phyloP scores from a whole-genome alignment of 1,140 invertebrate species.

The Platyura marginata region DNA sequence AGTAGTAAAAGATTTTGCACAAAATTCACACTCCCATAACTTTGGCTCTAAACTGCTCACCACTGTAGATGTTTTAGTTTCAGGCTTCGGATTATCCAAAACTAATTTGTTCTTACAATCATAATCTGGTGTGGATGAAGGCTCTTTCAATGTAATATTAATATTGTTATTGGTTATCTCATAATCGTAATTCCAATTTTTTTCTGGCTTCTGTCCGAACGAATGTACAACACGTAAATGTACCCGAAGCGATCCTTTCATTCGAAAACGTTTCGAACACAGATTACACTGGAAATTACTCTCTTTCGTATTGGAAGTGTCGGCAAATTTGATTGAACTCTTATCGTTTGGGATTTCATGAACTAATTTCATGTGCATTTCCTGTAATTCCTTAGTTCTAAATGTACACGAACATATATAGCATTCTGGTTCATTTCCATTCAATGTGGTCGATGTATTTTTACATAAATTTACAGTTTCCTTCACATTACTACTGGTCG shows the following conservation, averaged over 20 bases:
- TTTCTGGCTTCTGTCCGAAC: constrained; percentile 4
- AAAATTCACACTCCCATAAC: constrained; percentile 71
- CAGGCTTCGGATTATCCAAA: too few relatives aligned
- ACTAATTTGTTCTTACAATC: too few relatives aligned
- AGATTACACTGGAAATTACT: constrained; percentile 50
- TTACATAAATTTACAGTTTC: neutral
- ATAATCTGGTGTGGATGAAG: too few relatives aligned
- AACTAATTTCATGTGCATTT: constrained; percentile 53
- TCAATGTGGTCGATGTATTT: neutral
- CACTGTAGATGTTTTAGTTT: too few relatives aligned
- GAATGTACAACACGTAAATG: constrained; percentile 58
- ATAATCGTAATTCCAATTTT: too few relatives aligned
- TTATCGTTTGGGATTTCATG: constrained; percentile 30
- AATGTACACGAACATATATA: constrained; percentile 54
- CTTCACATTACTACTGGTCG: neutral
- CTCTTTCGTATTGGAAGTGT: constrained; percentile 1
- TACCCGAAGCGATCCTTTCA: constrained; percentile 61
- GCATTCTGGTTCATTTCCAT: constrained; percentile 11
- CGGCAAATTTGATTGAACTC: neutral
- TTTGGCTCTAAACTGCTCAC: constrained; percentile 17
- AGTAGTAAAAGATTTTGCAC: constrained; percentile 68
- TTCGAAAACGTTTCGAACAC: constrained; percentile 60
- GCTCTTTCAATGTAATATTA: too few relatives aligned
- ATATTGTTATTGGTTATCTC: too few relatives aligned
- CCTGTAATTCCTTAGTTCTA: constrained; percentile 43